Base-by-base conservation (phyloP, 2,113 vertebrate species). In the Mobula hypostoma region DNA sequence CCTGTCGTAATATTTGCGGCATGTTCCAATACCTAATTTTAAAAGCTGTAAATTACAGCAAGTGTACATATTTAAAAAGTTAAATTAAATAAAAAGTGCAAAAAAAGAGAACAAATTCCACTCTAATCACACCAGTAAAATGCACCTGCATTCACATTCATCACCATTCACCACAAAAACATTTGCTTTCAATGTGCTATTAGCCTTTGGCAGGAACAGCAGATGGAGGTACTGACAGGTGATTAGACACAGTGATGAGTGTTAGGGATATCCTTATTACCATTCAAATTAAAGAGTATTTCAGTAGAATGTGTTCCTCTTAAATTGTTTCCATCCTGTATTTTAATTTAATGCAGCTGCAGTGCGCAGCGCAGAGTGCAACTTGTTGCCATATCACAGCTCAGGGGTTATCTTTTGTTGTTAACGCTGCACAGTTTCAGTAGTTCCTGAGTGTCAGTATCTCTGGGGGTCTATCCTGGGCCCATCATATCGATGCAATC, bases 201-300 rank as follows among this genome's bases (percentile, higher is more conserved):
- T 88, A 63, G 61, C 85, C 61, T 68, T 61, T 68, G 63, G 29
- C 61, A 32, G 32, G 61, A 36, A 90, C 61, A 90, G 7, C 85
- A 17, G 61, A 66, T 32, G 14, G 40, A 90, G 85, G 61, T n/a
- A 90, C 63, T 90, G 61, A 66, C 61, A 90, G 61, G 29, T 90
- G 85, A 66, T 90, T 68, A 66, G 85, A 90, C 14, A 66, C 29
- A 19, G 85, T 90, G n/a, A 90, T 90, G 7, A 90, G 85, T 90
- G 61, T 90, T 68, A 68, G 63, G 61, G 29, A 19, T 90, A 90
- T 90, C 61, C 66, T 63, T 68, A 56, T 68, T 90, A 90, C 29
- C 2, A 66, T 66, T 90, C 12, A 36, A 90, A 90, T 90, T 90
- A 32, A 15, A 66, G 85, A 90, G 12, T 88, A 66, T 27, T 63